Base-by-base conservation (phyloP, 2,797 vertebrate species). In the Gobionotothen gibberifrons region DNA sequence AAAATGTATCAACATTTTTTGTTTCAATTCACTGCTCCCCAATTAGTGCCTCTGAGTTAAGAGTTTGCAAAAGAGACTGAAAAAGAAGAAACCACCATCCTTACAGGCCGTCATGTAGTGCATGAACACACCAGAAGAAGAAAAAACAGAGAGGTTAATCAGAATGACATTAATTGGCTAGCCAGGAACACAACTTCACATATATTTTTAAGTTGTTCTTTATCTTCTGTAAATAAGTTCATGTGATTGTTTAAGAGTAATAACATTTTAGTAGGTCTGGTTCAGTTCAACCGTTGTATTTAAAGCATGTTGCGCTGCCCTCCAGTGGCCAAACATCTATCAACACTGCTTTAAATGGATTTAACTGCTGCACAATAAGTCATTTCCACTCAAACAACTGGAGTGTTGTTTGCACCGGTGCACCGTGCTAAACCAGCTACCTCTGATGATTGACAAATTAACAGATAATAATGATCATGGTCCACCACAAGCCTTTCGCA, bases 241-340 rank as follows among this genome's bases (percentile, higher is more conserved):
- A 1, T 46, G 4, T 2, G 14, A 36, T 46, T 46, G 14, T 21
- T 39, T 36, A 22, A 0, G n/a, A 46, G 5, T 47, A 46, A 46
- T 60, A 7, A 47, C 29, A 2, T 36, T 32, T 26, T 47, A 12
- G 17, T 44, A 8, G 32, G 32, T 36, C 7, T 32, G 32, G 14
- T 15, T 6, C 11, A 21, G 4, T 61, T 12, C 43, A 13, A 54
- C 2, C 21, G 14, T 21, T 21, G 40, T 13, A 17, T 17, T 29
- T 69, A 9, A 4, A 51, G 36, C 13, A 39, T 52, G 26, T 46
- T 64, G 16, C 4, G 4, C 53, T 76, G 54, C 42, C 54, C 52
- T 15, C 65, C 51, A 15, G 65, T 62, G 65, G 43, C 0, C 14
- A 11, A 22, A 43, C 15, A 51, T 36, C 0, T 32, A 13, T 16